Conservation (phyloP, 1,140 invertebrate genomes). For the Musca domestica region DNA sequence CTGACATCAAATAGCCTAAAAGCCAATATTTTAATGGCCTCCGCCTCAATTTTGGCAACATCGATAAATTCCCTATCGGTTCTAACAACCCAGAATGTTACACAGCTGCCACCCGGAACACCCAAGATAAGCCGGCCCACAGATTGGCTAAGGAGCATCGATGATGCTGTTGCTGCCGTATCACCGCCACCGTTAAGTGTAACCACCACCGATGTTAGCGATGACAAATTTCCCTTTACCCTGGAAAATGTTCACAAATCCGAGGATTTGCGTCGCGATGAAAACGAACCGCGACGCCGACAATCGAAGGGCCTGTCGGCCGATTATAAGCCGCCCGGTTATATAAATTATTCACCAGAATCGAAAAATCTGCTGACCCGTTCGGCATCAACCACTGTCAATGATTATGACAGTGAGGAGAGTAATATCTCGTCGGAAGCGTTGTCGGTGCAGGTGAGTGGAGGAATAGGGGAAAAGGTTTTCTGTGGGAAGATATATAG, state of each 20-base stretch:
- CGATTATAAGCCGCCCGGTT: constrained; percentile 51
- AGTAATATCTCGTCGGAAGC: constrained; percentile 50
- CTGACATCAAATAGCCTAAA: no score
- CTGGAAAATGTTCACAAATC: constrained; percentile 49
- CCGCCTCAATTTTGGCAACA: no score
- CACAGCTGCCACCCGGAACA: not conserved
- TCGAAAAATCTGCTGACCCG: constrained; percentile 46
- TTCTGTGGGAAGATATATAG: not conserved
- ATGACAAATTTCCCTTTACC: constrained; percentile 36
- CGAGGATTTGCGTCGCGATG: constrained; percentile 43
- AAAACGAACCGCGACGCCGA: constrained; percentile 45
- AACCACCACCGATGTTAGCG: constrained; percentile 1
- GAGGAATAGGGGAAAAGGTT: not conserved
- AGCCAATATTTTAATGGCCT: no score
- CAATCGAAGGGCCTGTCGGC: constrained; percentile 49
- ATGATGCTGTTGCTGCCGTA: not conserved
- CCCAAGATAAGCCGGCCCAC: not conserved
- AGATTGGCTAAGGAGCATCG: not conserved
- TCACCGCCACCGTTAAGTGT: constrained; percentile 4
- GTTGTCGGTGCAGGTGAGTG: constrained; percentile 42
- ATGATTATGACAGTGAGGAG: constrained; percentile 33
- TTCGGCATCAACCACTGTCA: constrained; percentile 41
- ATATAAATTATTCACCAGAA: constrained; percentile 50
- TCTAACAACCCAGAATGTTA: not conserved
- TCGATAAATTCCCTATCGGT: no score